Conservation (phyloP, 2,888 invertebrate genomes). For the Zhengitettix transpicula region DNA sequence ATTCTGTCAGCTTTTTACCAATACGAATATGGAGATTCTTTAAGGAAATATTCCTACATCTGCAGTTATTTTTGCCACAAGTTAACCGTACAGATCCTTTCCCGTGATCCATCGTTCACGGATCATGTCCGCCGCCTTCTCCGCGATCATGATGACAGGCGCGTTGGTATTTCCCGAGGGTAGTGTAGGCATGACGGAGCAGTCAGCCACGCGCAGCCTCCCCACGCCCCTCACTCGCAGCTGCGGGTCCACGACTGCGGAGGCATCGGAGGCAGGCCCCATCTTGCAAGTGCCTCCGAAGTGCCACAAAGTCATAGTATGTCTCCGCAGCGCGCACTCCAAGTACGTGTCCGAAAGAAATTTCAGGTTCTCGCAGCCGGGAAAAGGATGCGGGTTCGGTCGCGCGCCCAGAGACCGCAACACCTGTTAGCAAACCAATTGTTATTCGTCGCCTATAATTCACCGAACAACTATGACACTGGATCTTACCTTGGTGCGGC, state of each 20-base stretch:
- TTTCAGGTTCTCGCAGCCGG: not conserved
- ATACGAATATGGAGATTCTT: too few relatives aligned
- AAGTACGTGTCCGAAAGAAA: slow-evolving; percentile 1
- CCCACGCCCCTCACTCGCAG: slow-evolving; percentile 1
- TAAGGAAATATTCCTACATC: too few relatives aligned
- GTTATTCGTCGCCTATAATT: too few relatives aligned
- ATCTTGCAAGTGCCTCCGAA: slow-evolving; percentile 4
- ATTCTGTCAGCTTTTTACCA: too few relatives aligned
- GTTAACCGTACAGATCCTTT: not conserved
- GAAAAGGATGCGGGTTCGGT: slow-evolving; percentile 1
- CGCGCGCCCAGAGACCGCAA: slow-evolving; percentile 5
- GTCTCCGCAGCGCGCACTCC: slow-evolving; percentile 3
- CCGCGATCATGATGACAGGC: slow-evolving; percentile 1
- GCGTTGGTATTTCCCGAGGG: not conserved
- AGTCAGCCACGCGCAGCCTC: not conserved
- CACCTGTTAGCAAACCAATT: not conserved
- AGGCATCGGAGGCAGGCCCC: not conserved
- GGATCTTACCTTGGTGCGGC: not conserved
- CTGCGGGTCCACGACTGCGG: slow-evolving; percentile 1
- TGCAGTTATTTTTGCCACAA: too few relatives aligned
- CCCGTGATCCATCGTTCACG: not conserved
- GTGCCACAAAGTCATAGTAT: slow-evolving; percentile 5
- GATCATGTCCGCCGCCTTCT: not conserved
- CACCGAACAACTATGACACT: too few relatives aligned
- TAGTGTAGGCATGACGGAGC: slow-evolving; percentile 2